A percentile compares a stretch with the other conserved stretches of the same genome.
Conservation (phyloP, 2,113 vertebrate species). For the Hydrochoerus hydrochaeris region DNA sequence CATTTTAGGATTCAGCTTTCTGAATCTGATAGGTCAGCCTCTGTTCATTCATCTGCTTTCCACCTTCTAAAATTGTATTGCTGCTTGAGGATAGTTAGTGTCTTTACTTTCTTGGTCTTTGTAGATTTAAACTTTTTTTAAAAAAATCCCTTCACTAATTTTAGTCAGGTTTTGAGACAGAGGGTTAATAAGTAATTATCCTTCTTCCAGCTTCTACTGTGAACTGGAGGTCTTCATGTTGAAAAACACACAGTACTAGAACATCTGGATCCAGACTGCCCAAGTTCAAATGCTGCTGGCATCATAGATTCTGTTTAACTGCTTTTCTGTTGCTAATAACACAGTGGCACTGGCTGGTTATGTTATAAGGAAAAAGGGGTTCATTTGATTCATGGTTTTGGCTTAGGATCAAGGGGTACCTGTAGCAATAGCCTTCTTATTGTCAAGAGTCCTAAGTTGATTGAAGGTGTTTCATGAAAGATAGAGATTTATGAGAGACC, state of each 20-base stretch:
- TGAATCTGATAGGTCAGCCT: background rate
- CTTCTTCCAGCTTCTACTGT: background rate
- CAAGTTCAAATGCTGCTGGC: background rate
- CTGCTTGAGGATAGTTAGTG: background rate
- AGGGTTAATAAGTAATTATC: background rate
- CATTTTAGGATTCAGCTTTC: conserved; percentile 18
- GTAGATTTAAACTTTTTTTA: background rate
- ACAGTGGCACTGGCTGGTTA: background rate
- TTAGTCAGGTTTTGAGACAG: background rate
- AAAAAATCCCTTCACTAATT: background rate
- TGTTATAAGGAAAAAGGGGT: background rate
- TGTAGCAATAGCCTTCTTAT: background rate
- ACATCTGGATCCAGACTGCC: background rate
- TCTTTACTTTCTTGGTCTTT: background rate
- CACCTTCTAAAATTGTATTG: conserved; percentile 26
- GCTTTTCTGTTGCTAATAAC: background rate
- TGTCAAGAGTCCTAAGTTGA: too few species aligned
- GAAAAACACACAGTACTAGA: background rate
- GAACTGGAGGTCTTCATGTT: background rate
- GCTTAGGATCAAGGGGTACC: background rate
- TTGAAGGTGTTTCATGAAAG: background rate
- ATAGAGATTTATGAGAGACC: background rate
- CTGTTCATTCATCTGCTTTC: background rate
- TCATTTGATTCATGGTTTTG: background rate
- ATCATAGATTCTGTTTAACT: background rate